Evolutionary conservation across 2,888 invertebrate genomes (phyloP).

Genomic region (Troilus luridus): DNA sequence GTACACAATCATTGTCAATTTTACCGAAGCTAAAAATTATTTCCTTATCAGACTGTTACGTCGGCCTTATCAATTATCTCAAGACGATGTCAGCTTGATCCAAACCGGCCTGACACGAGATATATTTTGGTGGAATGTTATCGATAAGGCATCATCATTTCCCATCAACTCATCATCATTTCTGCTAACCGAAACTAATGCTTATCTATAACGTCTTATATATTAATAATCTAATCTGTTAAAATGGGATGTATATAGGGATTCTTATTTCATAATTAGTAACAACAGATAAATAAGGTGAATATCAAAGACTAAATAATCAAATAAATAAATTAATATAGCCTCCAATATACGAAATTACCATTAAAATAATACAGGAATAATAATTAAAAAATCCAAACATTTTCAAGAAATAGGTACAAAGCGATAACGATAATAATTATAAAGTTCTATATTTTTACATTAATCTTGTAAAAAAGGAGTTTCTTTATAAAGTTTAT

Average conservation of each 20-base stretch:
- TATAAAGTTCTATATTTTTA: too few species aligned
- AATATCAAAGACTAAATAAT: too few species aligned
- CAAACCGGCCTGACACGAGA: not conserved
- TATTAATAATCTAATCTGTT: not conserved
- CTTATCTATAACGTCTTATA: not conserved
- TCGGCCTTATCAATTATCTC: not conserved
- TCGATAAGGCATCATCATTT: not conserved
- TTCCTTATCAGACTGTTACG: not conserved
- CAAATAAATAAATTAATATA: too few species aligned
- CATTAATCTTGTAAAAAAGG: too few species aligned
- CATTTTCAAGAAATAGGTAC: too few species aligned
- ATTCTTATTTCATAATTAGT: too few species aligned
- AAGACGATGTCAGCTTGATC: not conserved
- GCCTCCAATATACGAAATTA: too few species aligned
- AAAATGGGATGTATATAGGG: not conserved
- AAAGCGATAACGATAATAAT: too few species aligned
- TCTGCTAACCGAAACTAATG: constrained; percentile 7
- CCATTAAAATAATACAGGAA: too few species aligned
- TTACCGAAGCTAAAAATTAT: not conserved
- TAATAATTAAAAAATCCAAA: too few species aligned
- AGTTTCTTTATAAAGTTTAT: too few species aligned
- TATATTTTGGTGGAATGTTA: not conserved
- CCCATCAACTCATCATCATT: not conserved
- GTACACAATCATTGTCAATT: not conserved
- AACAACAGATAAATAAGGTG: too few species aligned